Base-by-base conservation (phyloP, 2,113 vertebrate species). In the Lepidothrix coronata region DNA sequence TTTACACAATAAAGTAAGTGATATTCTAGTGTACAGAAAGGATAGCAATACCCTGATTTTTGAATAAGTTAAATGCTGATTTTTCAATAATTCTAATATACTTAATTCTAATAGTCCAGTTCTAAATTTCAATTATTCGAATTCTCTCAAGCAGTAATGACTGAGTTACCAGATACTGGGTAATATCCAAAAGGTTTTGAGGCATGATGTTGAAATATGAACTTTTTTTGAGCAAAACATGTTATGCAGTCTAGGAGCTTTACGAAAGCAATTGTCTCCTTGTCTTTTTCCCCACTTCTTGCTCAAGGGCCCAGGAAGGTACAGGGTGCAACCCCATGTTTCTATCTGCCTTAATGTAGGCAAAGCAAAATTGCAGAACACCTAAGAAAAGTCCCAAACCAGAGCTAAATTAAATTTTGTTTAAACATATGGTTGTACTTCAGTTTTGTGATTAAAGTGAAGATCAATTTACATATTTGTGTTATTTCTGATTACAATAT, bases 361-460 rank as follows among this genome's bases (percentile, higher is more conserved):
- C 73, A 76, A 37, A 31, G 25, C 8, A 68, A 49, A 88, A 59
- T 0, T 24, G 25, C 21, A 90, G 28, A 89, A 71, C 19, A 27
- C 4, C 19, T 49, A 44, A 24, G 41, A 72, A 15, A 89, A 94
- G 31, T 76, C 46, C 37, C 41, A 41, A 81, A 92, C 44, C 5
- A 82, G 30, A 71, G 13, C 9, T 39, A 49, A 72, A 72, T 4
- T 8, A 72, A 54, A 25, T 52, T 61, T 37, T 84, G 5, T 44
- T 57, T 5, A 78, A 88, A 72, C 2, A 4, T 49, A 83, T 1
- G 0, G 12, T 25, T 2, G 0, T 12, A 3, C 44, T 73, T 48
- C 31, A 51, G 10, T 55, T 55, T 85, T 51, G 37, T 11, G 12
- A 20, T 62, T 67, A 49, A 86, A 86, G 27, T 2, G 11, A 68